Evolutionary conservation across 2,888 invertebrate species (phyloP).

Genomic region (Malthinus seriepunctatus): DNA sequence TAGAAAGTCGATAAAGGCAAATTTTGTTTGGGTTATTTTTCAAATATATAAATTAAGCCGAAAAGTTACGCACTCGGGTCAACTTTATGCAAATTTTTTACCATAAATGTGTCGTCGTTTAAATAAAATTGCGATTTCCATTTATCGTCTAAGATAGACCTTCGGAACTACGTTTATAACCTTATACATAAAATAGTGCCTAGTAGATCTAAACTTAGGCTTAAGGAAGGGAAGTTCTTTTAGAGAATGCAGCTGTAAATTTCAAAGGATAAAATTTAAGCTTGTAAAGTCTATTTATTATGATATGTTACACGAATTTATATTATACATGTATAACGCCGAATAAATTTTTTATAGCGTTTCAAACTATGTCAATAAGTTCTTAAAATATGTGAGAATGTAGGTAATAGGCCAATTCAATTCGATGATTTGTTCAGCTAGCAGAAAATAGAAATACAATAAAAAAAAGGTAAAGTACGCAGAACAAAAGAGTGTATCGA

Average conservation of each 20-base stretch:
- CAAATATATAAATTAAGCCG: slow-evolving; percentile 15
- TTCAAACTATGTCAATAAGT: neutral
- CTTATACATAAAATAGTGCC: slow-evolving; percentile 26
- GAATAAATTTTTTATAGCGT: slow-evolving; percentile 8
- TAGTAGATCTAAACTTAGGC: slow-evolving; percentile 23
- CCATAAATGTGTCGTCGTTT: slow-evolving; percentile 22
- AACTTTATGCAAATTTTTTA: slow-evolving; percentile 21
- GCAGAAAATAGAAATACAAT: too few relatives aligned
- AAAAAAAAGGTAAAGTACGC: too few relatives aligned
- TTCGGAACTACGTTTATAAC: slow-evolving; percentile 20
- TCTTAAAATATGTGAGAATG: too few relatives aligned
- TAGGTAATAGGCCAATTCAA: too few relatives aligned
- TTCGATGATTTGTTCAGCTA: too few relatives aligned
- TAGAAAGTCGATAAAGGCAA: slow-evolving; percentile 2
- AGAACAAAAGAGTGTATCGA: too few relatives aligned
- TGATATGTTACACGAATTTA: slow-evolving; percentile 21
- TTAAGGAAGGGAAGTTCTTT: slow-evolving; percentile 23
- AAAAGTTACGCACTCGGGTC: slow-evolving; percentile 12
- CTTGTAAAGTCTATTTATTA: slow-evolving; percentile 22
- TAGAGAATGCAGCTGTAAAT: slow-evolving; percentile 25
- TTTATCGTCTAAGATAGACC: slow-evolving; percentile 24
- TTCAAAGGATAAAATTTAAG: slow-evolving; percentile 26
- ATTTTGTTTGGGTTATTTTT: neutral
- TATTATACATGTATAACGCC: slow-evolving; percentile 19
- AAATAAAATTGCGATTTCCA: slow-evolving; percentile 26